Evolutionary conservation across 2,113 vertebrate genomes (phyloP).

Genomic region (Salminus brasiliensis): DNA sequence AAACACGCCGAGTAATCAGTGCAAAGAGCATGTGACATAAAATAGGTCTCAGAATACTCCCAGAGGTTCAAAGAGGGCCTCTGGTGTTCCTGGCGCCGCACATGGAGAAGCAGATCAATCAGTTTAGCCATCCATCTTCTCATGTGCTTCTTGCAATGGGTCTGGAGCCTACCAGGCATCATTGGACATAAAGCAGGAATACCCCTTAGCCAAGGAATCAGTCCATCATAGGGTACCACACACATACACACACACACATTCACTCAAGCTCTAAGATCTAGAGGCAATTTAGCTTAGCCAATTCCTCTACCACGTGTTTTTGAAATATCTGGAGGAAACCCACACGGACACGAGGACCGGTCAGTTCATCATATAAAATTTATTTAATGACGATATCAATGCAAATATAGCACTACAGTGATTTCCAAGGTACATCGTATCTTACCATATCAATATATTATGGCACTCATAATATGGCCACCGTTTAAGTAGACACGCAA

Average conservation of each 20-base stretch:
- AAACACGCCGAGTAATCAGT: neutral
- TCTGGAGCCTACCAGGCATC: too few relatives aligned
- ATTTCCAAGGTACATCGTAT: constrained; percentile 83
- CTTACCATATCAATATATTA: constrained; percentile 84
- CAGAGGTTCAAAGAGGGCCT: neutral
- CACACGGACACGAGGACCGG: constrained; percentile 47
- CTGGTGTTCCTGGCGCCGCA: too few relatives aligned
- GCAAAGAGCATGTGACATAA: neutral
- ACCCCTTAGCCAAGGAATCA: too few relatives aligned
- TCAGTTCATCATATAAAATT: constrained; percentile 81
- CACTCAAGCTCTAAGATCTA: too few relatives aligned
- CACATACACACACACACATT: too few relatives aligned
- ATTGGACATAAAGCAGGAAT: too few relatives aligned
- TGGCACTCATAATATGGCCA: constrained; percentile 84
- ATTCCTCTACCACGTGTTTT: too few relatives aligned
- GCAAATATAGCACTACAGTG: constrained; percentile 86
- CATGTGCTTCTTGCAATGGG: too few relatives aligned
- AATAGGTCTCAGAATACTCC: neutral
- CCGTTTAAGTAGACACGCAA: constrained; percentile 81
- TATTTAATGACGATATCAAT: constrained; percentile 85
- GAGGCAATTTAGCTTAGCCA: too few relatives aligned
- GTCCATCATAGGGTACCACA: too few relatives aligned
- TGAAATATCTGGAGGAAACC: neutral
- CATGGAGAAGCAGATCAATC: too few relatives aligned
- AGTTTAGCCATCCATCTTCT: too few relatives aligned